phyloP scores from a whole-genome alignment of 2,113 vertebrate species.

The Tinamus guttatus region DNA sequence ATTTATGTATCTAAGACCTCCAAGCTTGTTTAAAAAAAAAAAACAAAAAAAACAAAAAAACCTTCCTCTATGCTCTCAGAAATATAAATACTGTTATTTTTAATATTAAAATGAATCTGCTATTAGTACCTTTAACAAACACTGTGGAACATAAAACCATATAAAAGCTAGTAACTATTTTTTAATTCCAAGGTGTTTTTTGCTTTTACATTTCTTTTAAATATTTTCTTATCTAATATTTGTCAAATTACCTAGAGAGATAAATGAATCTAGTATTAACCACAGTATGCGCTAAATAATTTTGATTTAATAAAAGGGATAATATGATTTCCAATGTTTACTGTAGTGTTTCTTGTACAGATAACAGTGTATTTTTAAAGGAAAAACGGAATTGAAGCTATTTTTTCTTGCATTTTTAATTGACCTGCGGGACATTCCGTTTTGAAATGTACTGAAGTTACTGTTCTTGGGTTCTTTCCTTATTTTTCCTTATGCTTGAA shows the following conservation, averaged over 20 bases:
- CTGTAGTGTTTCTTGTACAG: slow-evolving; percentile 96
- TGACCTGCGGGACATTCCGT: slow-evolving; percentile 84
- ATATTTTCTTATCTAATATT: slow-evolving; percentile 98
- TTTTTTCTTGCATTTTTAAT: slow-evolving; percentile 83
- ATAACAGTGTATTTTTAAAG: slow-evolving; percentile 96
- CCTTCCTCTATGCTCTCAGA: slow-evolving; percentile 82
- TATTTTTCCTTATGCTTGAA: slow-evolving; percentile 80
- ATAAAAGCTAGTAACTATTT: slow-evolving; percentile 91
- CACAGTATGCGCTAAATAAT: slow-evolving; percentile 83
- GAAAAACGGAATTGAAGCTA: slow-evolving; percentile 88
- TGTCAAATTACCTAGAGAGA: slow-evolving; percentile 91
- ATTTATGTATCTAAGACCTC: slow-evolving; percentile 83
- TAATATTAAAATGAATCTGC: slow-evolving; percentile 85
- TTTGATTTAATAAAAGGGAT: slow-evolving; percentile 99
- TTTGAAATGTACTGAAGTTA: slow-evolving; percentile 79
- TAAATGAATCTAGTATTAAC: slow-evolving; percentile 97
- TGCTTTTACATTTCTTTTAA: slow-evolving; percentile 83
- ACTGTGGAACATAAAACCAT: slow-evolving; percentile 85
- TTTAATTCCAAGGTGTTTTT: slow-evolving; percentile 91
- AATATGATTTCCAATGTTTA: slow-evolving; percentile 95
- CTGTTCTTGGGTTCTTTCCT: slow-evolving; percentile 79
- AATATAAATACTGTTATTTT: slow-evolving; percentile 88
- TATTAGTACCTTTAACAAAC: slow-evolving; percentile 85
- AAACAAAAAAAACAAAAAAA: slow-evolving; percentile 40
- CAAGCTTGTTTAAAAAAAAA: slow-evolving; percentile 80